Conservation (phyloP, 2,797 vertebrate species). For the Hephaestus fuliginosus region DNA sequence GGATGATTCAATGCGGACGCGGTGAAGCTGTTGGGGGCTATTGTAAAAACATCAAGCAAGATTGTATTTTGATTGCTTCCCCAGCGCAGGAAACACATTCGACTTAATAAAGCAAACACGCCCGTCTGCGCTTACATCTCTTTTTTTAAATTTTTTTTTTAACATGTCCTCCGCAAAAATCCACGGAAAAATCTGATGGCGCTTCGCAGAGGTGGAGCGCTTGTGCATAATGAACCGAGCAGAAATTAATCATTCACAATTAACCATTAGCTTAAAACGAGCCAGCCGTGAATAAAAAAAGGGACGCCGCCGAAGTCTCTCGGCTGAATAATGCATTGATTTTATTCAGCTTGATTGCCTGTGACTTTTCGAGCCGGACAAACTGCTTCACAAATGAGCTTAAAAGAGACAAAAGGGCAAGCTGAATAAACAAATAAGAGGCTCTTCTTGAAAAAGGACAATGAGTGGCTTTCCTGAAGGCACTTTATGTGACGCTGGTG, state of each 20-base stretch:
- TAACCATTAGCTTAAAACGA: slow-evolving; percentile 40
- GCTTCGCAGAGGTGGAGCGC: slow-evolving; percentile 7
- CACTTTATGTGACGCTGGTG: neutral
- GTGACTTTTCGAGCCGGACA: slow-evolving; percentile 37
- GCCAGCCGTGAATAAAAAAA: slow-evolving; percentile 26
- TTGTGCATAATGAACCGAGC: slow-evolving; percentile 34
- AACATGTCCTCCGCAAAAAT: slow-evolving; percentile 7
- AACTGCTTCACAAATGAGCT: slow-evolving; percentile 22
- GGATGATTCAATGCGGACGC: slow-evolving; percentile 1
- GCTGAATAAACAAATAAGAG: slow-evolving; percentile 9
- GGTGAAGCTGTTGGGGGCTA: neutral
- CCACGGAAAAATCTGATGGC: slow-evolving; percentile 11
- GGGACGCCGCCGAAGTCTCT: slow-evolving; percentile 17
- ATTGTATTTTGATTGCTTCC: slow-evolving; percentile 9
- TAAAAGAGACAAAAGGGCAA: slow-evolving; percentile 26
- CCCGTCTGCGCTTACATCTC: slow-evolving; percentile 2
- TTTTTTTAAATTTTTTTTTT: neutral
- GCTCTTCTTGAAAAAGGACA: neutral
- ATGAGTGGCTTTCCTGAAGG: neutral
- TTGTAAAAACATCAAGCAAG: neutral
- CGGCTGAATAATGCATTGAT: slow-evolving; percentile 40
- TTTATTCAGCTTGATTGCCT: slow-evolving; percentile 35
- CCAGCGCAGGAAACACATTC: neutral
- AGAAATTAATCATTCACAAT: slow-evolving; percentile 50
- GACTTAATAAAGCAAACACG: neutral